Evolutionary conservation across 2,113 vertebrate species (phyloP).

Genomic region (Taxidea taxus): DNA sequence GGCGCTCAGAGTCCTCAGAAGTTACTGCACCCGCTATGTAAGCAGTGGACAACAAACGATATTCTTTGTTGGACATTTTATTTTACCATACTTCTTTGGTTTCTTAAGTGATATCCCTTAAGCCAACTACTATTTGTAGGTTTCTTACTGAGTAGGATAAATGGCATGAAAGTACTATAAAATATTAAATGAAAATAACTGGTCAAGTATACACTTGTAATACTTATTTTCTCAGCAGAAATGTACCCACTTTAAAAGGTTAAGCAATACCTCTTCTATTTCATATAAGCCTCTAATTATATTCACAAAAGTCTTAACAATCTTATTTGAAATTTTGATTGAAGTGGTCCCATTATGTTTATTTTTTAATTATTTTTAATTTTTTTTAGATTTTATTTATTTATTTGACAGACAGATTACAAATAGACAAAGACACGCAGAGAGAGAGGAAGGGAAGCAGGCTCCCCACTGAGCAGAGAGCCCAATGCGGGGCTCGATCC

Average conservation of each 20-base stretch:
- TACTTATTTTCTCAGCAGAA: not conserved
- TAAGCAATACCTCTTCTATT: constrained; percentile 3
- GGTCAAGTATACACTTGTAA: constrained; percentile 13
- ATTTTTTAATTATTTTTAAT: too few species aligned
- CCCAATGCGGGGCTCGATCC: too few species aligned
- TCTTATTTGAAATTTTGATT: constrained; percentile 6
- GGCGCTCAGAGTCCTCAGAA: constrained; percentile 73
- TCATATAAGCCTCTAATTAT: not conserved
- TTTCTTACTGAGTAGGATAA: constrained; percentile 18
- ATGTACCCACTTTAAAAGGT: not conserved
- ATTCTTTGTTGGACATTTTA: not conserved
- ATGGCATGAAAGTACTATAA: not conserved
- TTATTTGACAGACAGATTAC: too few species aligned
- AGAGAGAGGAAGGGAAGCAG: too few species aligned
- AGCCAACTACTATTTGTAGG: not conserved
- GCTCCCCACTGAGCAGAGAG: too few species aligned
- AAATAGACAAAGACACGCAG: too few species aligned
- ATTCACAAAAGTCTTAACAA: constrained; percentile 30
- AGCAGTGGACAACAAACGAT: not conserved
- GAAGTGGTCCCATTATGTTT: not conserved
- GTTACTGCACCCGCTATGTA: constrained; percentile 65
- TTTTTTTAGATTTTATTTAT: too few species aligned
- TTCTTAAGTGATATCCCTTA: not conserved
- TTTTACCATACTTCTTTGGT: constrained; percentile 1
- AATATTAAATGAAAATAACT: not conserved